Percentiles rank a stretch among this genome's conserved stretches.
phyloP scores from a whole-genome alignment of 2,113 vertebrate species.

The Esox niger region DNA sequence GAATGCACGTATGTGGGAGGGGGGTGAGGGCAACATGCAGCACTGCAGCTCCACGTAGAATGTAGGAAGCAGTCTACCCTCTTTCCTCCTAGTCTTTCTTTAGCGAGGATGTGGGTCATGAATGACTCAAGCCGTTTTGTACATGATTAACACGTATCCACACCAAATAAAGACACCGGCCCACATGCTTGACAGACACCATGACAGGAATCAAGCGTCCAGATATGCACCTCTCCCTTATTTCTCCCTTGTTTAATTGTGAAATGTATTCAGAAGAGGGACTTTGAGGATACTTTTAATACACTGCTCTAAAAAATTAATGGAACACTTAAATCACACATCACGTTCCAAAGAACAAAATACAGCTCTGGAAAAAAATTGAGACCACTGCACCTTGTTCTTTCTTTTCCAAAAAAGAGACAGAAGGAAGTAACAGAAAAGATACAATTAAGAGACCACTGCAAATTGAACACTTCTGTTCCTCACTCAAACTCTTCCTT shows the following conservation, averaged over 20 bases:
- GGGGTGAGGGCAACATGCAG: not conserved
- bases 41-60: not conserved
- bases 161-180: not conserved
- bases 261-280: not conserved
- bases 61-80: not conserved
- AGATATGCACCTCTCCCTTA: not conserved
- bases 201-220: constrained; percentile 13
- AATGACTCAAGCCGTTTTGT: constrained; percentile 12
- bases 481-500: too few relatives aligned
- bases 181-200: not conserved
- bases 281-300: not conserved
- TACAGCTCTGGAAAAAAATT: too few relatives aligned
- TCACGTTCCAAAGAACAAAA: too few relatives aligned
- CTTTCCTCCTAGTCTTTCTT: not conserved
- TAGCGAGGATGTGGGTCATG: not conserved
- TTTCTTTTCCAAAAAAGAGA: too few relatives aligned
- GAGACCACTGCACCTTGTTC: too few relatives aligned
- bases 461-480: too few relatives aligned
- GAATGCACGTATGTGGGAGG: not conserved
- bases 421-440: too few relatives aligned
- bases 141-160: constrained; percentile 8
- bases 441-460: too few relatives aligned
- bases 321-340: too few relatives aligned
- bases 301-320: not conserved
- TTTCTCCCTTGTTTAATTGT: not conserved